These are phyloP conservation scores for Porites lobata DNA, from an alignment of 92 coral and sea anemone genomes.

Conservation along the genomic window DNA sequence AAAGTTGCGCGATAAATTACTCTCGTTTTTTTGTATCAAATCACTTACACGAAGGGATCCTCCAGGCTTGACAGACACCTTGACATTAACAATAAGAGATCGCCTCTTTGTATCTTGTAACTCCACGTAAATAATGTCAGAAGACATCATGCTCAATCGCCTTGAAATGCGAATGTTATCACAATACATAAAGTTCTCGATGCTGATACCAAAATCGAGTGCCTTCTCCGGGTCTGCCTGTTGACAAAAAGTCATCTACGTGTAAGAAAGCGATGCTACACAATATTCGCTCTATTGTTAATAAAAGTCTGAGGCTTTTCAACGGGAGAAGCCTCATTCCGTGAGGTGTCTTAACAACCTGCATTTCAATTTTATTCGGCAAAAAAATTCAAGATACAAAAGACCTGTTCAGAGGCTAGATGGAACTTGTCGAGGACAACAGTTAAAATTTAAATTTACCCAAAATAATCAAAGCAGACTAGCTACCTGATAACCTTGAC, in stretches of 20 bases:
- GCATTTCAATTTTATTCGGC: too few species aligned
- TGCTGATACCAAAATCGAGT: slow-evolving; percentile 82
- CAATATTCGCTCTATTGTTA: neutral
- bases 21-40: too few species aligned
- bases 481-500: too few species aligned
- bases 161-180: slow-evolving; percentile 85
- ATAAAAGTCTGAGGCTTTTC: neutral
- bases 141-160: slow-evolving; percentile 75
- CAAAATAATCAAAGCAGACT: too few species aligned
- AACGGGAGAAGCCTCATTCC: neutral
- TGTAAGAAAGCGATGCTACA: neutral
- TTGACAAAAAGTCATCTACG: neutral
- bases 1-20: too few species aligned
- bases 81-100: slow-evolving; percentile 80
- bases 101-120: slow-evolving; percentile 84
- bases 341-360: too few species aligned
- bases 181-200: slow-evolving; percentile 89
- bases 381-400: too few species aligned
- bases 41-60: slow-evolving; percentile 87
- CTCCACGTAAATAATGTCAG: slow-evolving; percentile 84
- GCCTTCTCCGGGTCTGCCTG: slow-evolving; percentile 93
- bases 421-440: too few species aligned
- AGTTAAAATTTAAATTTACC: too few species aligned
- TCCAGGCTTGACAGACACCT: slow-evolving; percentile 85
- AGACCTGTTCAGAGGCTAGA: too few species aligned